Evolutionary conservation across 2,888 invertebrate species (phyloP), one percentile per base, ranked within the genome.

Genomic region (Epinotia nisella): DNA sequence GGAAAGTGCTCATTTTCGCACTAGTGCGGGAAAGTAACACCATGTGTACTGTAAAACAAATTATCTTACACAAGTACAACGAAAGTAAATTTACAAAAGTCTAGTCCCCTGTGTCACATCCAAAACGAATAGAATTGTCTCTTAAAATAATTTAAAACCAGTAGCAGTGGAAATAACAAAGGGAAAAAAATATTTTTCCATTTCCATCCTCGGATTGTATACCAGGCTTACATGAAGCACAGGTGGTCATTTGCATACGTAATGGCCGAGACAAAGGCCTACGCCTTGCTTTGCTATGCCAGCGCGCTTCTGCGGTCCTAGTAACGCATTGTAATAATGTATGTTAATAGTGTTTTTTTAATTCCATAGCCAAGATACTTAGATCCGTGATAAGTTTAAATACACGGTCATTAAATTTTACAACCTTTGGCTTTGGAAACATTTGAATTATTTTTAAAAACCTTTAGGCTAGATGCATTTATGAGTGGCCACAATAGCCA

Each of bases 181-280:
- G 76, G 76, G 74, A 79, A 79, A 80, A 76, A 76, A 71, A 74
- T 75, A 69, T 75, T 81, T 84, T 81, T 78, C 85, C 83, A 87
- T 90, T 89, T 88, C 87, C 88, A 88, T 86, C 84, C 81, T 81
- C 85, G 86, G 83, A 86, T 86, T 88, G 87, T 88, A 85, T 89
- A 90, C 90, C 85, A 90, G 89, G 87, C 81, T 79, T 79, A 82
- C 88, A 91, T 90, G 87, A 86, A 82, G 83, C 88, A 88, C 91
- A 92, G 92, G 88, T 90, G 88, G 87, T 80, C 82, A 83, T 83
- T 84, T 82, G 82, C 83, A 84, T 93, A 90, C 89, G 83, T 91
- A 90, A 90, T 90, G 86, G 88, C 82, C 81, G 89, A 89, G 87
- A 92, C 92, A 92, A 91, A 90, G 88, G 85, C 83, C 84, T 83